Evolutionary conservation across 2,888 invertebrate species (phyloP), one percentile per base, ranked within the genome.

Genomic region (Gibbula magus): DNA sequence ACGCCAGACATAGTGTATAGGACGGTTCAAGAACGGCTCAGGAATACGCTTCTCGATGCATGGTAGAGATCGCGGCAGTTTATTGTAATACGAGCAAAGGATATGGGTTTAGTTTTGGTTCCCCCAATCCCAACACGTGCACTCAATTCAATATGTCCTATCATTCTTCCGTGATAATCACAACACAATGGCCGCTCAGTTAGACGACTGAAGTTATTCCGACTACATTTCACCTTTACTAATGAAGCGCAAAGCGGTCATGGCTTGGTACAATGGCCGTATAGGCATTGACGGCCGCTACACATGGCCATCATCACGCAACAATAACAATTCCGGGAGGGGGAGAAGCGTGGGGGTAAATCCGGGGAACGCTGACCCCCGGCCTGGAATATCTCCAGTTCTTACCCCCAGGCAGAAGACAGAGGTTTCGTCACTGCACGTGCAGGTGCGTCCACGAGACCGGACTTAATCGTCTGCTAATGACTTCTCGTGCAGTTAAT

Each of bases 401-500:
- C 20, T 29, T 70, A 35, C 20, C 32, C 70, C n/a, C 29, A 25
- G 61, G 70, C 32, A 4, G 35, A 35, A 20, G 20, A 70, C n/a
- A 35, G 35, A 32, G 39, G 70, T 70, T 70, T 70, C 70, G 70
- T 35, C 61, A 70, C 25, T 70, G 70, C 70, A 70, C 70, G 70
- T 70, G 70, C 70, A 35, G 61, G 70, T 70, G 70, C 70, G 61
- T 29, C 61, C 70, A 70, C 39, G 70, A 70, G 70, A 70, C 70
- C 70, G 70, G 39, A 70, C 70, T 70, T 45, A 70, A 70, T 70
- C 70, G 70, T 70, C 70, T 70, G 70, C 70, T 70, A 70, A 70
- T 70, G 70, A 70, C 70, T 70, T 70, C 70, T 70, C 70, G 70
- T 70, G 70, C 70, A 35, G 70, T 70, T 70, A 70, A 70, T 70